These are phyloP conservation scores for Sebastes cheni DNA, from an alignment of 2,797 vertebrate species.

Conservation along the genomic window DNA sequence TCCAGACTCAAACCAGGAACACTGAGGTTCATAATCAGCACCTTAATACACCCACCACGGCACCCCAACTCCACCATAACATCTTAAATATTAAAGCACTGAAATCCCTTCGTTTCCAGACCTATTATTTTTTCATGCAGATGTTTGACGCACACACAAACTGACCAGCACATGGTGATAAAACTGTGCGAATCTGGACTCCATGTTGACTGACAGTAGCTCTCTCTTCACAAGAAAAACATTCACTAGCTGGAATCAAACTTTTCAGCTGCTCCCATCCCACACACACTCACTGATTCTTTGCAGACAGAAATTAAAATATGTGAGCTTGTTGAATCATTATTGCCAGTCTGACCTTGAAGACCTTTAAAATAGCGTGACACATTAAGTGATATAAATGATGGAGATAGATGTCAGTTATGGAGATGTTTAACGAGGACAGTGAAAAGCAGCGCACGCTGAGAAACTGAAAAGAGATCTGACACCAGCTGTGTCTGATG, in stretches of 20 bases:
- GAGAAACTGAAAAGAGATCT: conserved; percentile 15
- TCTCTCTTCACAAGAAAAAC: neutral
- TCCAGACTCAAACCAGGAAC: neutral
- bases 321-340: neutral
- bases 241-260: neutral
- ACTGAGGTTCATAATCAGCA: neutral
- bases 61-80: neutral
- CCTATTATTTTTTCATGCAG: neutral
- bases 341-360: neutral
- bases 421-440: neutral
- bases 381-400: neutral
- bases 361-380: neutral
- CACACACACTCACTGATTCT: neutral
- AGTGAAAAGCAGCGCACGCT: neutral
- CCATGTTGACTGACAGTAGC: neutral
- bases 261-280: neutral
- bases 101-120: neutral
- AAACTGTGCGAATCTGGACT: conserved; percentile 2
- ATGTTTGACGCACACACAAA: neutral
- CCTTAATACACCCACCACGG: neutral
- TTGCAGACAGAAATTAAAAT: neutral
- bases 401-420: neutral
- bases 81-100: neutral
- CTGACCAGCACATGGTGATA: neutral
- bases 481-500: conserved; percentile 52